Conservation (phyloP, 2,113 vertebrate species). For the Petrocephalus microphthalmus region DNA sequence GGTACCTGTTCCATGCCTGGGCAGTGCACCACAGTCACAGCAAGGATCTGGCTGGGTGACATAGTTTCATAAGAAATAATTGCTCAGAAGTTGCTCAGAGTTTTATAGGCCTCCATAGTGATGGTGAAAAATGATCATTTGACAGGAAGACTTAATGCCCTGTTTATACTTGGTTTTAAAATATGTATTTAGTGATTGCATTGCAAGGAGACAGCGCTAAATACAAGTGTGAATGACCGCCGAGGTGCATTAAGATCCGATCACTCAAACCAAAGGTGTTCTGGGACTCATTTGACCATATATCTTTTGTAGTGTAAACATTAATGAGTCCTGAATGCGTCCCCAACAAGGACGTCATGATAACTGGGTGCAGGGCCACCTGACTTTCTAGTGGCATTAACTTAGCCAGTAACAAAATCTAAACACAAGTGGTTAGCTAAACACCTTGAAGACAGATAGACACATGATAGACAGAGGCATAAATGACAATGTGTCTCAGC, state of each 20-base stretch:
- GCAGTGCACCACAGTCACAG: not conserved
- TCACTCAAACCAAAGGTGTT: not conserved
- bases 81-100: not conserved
- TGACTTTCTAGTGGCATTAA: not conserved
- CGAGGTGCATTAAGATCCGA: not conserved
- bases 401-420: not conserved
- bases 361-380: not conserved
- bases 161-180: not conserved
- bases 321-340: not conserved
- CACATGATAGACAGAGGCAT: not conserved
- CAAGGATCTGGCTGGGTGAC: not conserved
- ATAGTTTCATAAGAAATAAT: not conserved
- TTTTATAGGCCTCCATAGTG: not conserved
- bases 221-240: not conserved
- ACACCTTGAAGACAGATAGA: not conserved
- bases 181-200: not conserved
- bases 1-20: not conserved
- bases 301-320: not conserved
- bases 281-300: not conserved
- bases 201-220: not conserved
- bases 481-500: not conserved
- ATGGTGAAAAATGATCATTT: not conserved
- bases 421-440: not conserved
- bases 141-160: not conserved
- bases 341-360: not conserved